Evolutionary conservation across 92 coral and sea anemone genomes (phyloP).

Genomic region (Hydrozoanthus gracilis): DNA sequence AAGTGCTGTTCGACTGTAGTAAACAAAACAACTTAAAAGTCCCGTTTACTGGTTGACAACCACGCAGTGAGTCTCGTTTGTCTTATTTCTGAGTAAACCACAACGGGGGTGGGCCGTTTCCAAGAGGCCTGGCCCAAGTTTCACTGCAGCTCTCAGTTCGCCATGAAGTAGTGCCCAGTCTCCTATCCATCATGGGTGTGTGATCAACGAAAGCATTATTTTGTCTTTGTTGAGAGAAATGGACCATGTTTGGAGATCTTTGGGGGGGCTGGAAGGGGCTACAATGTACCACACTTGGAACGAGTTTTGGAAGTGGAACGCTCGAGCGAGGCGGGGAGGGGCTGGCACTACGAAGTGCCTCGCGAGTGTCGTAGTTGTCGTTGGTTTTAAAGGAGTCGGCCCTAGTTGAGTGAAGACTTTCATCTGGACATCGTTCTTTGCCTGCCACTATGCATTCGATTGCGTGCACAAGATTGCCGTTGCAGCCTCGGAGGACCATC

Average conservation of each 20-base stretch:
- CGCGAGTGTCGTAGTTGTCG: not conserved
- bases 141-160: slow-evolving; percentile 1
- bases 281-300: not conserved
- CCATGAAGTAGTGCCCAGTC: not conserved
- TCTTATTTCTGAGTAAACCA: not conserved
- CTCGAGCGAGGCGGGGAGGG: not conserved
- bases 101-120: slow-evolving; percentile 3
- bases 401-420: not conserved
- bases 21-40: not conserved
- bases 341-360: not conserved
- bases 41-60: not conserved
- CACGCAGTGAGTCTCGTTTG: not conserved
- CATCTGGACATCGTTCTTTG: slow-evolving; percentile 8
- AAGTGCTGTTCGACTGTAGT: not conserved
- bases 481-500: slow-evolving; percentile 70
- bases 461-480: slow-evolving; percentile 69
- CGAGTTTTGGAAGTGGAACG: not conserved
- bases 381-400: not conserved
- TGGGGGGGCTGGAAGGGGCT: not conserved
- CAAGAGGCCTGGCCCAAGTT: not conserved
- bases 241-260: slow-evolving; percentile 19
- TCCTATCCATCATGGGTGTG: not conserved
- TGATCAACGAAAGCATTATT: not conserved
- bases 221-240: slow-evolving; percentile 1
- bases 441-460: slow-evolving; percentile 72